Conservation (phyloP, 2,113 vertebrate genomes). For the Laticauda laticaudata region DNA sequence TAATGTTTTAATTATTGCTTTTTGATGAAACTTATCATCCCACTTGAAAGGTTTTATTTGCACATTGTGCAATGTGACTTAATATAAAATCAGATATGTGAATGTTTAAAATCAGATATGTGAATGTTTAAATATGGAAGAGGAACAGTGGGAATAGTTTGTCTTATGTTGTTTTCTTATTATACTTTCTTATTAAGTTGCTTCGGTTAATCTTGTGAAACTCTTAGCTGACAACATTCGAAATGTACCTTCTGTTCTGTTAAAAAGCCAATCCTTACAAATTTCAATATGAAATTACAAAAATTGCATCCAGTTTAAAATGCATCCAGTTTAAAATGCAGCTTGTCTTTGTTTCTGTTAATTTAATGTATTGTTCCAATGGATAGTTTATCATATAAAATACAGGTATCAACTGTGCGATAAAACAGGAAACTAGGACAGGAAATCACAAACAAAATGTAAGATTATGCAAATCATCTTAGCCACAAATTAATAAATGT, state of each 20-base stretch:
- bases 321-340: not conserved
- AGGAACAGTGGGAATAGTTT: not conserved
- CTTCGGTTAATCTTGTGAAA: not conserved
- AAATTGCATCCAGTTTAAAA: not conserved
- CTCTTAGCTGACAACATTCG: not conserved
- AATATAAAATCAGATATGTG: not conserved
- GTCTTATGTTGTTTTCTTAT: not conserved
- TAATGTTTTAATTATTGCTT: not conserved
- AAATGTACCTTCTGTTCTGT: not conserved
- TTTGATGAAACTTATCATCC: not conserved
- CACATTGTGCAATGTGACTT: not conserved
- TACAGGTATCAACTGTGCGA: not conserved
- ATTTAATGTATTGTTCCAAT: not conserved
- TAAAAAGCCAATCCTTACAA: not conserved
- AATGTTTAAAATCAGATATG: not conserved
- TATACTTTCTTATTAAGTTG: not conserved
- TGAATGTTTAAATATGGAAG: fast-evolving
- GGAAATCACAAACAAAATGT: not conserved
- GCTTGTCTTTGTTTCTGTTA: not conserved
- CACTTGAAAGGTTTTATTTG: not conserved
- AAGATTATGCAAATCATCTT: not conserved
- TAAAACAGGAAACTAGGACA: not conserved
- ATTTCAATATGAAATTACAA: not conserved
- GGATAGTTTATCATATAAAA: not conserved
- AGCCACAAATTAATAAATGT: not conserved